A percentile compares a stretch with the other conserved stretches of the same genome.
Conservation (phyloP, 2,888 invertebrate species). For the Polydrusus tereticollis region DNA sequence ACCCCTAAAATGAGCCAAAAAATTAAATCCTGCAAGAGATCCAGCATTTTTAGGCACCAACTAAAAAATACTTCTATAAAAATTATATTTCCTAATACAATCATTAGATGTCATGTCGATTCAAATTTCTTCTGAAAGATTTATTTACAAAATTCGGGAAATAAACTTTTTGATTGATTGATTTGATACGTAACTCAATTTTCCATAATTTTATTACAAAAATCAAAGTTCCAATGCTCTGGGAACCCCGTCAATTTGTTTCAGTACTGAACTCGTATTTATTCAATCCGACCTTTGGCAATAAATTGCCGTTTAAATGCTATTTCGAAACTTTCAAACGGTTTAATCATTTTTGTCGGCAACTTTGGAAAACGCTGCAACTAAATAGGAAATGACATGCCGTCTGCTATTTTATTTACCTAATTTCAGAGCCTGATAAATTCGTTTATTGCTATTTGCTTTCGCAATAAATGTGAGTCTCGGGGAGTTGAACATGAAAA, state of each 20-base stretch:
- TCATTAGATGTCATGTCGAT: too few relatives aligned
- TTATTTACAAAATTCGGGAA: too few relatives aligned
- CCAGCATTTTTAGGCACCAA: too few relatives aligned
- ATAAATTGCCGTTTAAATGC: conserved; percentile 20
- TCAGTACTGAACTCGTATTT: not conserved
- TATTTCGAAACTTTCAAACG: conserved; percentile 13
- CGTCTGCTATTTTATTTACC: conserved; percentile 43
- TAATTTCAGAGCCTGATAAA: conserved; percentile 34
- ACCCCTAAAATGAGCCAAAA: too few relatives aligned
- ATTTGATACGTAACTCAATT: too few relatives aligned
- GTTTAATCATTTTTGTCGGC: conserved; percentile 30
- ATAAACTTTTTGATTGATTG: too few relatives aligned
- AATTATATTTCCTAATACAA: too few relatives aligned
- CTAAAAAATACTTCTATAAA: too few relatives aligned
- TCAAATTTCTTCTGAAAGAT: too few relatives aligned
- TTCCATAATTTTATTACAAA: too few relatives aligned
- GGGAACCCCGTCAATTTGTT: not conserved
- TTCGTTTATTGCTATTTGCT: conserved; percentile 36
- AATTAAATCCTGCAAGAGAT: too few relatives aligned
- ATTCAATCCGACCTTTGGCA: not conserved
- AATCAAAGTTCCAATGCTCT: too few relatives aligned
- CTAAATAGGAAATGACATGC: conserved; percentile 43
- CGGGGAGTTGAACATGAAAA: not conserved
- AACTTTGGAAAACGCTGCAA: conserved; percentile 23
- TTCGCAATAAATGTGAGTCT: not conserved